Percentiles rank a stretch among this genome's conserved stretches.
Evolutionary conservation across 2,888 invertebrate genomes (phyloP).

Genomic region (Drosophila cyrtoloma): DNA sequence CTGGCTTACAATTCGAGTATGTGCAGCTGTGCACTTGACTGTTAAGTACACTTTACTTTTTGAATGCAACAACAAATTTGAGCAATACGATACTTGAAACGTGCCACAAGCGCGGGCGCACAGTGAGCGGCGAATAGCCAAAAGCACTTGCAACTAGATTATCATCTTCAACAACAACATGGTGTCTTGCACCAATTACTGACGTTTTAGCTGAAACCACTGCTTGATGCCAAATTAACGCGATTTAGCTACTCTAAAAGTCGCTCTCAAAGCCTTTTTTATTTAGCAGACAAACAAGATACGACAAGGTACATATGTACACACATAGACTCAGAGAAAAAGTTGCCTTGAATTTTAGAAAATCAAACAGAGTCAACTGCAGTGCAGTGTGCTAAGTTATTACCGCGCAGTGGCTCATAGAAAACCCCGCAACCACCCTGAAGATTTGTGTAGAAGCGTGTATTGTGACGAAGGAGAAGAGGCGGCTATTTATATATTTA

Average conservation of each 20-base stretch:
- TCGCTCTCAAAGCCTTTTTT: conserved; percentile 41
- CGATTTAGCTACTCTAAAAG: conserved; percentile 60
- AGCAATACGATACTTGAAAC: conserved; percentile 62
- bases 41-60: conserved; percentile 24
- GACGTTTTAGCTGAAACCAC: conserved; percentile 56
- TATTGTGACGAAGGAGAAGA: background rate
- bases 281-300: conserved; percentile 23
- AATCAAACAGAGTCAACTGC: background rate
- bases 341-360: background rate
- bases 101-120: conserved; percentile 33
- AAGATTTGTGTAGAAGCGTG: background rate
- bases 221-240: conserved; percentile 71
- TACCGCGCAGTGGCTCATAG: background rate
- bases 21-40: conserved; percentile 74
- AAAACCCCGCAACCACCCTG: background rate
- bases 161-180: conserved; percentile 26
- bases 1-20: conserved; percentile 31
- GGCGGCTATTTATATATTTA: too few species aligned
- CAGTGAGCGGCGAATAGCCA: conserved; percentile 41
- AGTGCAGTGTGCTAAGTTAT: background rate
- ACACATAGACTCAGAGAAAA: background rate
- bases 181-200: conserved; percentile 79
- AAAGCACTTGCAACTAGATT: conserved; percentile 14
- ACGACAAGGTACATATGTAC: conserved; percentile 9
- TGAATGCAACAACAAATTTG: conserved; percentile 23